Evolutionary conservation across 2,113 vertebrate genomes (phyloP), one percentile per base, ranked within the genome.

Genomic region (Raja brachyura): DNA sequence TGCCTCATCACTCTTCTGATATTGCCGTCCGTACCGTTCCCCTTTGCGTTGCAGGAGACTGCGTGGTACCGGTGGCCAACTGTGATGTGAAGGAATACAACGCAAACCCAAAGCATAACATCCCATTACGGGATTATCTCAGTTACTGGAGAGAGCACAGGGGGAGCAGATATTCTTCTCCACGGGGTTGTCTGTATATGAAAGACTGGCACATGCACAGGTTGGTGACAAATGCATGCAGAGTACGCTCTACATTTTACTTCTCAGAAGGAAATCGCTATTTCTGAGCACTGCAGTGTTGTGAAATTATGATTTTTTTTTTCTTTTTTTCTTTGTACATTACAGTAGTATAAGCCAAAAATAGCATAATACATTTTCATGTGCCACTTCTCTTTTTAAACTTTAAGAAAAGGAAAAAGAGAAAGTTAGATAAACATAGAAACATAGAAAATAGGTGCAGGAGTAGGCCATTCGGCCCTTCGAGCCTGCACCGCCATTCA

Each of bases 181-280:
- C 97, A 0, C 96, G 95, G 63, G 98, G 98, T 90, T 98, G 98
- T 81, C 97, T 99, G 61, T 99, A 99, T 93, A 97, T 99, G 14
- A 99, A 99, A 95, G 99, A 99, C 94, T 99, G 99, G 99, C 99
- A 99, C 95, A 96, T 99, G 96, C 95, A 96, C 95, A 98, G 98
- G 99, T 99, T 95, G 94, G 63, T 10, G 86, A 83, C 63, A 6
- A 83, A n/a, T 61, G 61, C 56, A 5, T 28, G 56, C 8, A 86
- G n/a, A 20, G 13, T 13, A 10, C 54, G 18, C 13, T 8, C 9
- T 93, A 7, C 5, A 31, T 88, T 18, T 74, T 48, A 25, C 75
- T 75, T 75, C 48, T 31, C 22, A 73, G 28, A 54, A 61, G 9
- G 25, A 93, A 54, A 9, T 93, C 25, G n/a, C n/a, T 75, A 33